phyloP scores from a whole-genome alignment of 2,113 vertebrate species.

The Hyaena hyaena region DNA sequence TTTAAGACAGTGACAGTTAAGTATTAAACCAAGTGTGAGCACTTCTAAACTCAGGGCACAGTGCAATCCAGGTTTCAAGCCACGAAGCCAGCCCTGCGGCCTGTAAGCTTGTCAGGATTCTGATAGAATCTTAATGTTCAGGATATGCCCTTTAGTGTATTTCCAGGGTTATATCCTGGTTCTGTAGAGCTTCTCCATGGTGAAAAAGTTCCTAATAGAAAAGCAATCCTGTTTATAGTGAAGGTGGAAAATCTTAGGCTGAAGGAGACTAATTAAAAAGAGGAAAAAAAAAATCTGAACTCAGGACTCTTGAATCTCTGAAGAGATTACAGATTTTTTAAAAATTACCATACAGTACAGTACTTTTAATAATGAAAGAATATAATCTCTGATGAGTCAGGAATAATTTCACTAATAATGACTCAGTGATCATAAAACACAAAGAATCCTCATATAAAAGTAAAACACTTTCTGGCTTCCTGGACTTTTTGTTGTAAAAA shows the following conservation, averaged over 20 bases:
- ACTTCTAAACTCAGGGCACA: neutral
- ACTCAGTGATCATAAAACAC: neutral
- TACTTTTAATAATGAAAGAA: neutral
- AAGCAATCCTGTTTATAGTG: neutral
- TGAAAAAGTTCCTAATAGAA: neutral
- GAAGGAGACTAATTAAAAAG: neutral
- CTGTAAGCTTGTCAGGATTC: neutral
- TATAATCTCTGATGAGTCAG: neutral
- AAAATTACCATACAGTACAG: neutral
- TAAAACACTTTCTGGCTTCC: neutral
- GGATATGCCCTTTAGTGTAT: neutral
- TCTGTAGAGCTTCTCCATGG: neutral
- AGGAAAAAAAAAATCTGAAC: neutral
- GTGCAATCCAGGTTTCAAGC: neutral
- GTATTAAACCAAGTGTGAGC: neutral
- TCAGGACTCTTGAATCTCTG: neutral
- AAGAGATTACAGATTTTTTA: neutral
- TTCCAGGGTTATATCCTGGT: neutral
- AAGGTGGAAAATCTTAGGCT: neutral
- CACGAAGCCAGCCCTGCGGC: neutral
- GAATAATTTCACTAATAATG: neutral
- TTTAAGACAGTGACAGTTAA: neutral
- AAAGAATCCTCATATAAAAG: neutral
- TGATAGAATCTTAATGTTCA: neutral
- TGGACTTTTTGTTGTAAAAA: neutral